Evolutionary conservation across 1,140 invertebrate genomes (phyloP), one percentile per base, ranked within the genome.

Genomic region (Cataglyphis hispanica): DNA sequence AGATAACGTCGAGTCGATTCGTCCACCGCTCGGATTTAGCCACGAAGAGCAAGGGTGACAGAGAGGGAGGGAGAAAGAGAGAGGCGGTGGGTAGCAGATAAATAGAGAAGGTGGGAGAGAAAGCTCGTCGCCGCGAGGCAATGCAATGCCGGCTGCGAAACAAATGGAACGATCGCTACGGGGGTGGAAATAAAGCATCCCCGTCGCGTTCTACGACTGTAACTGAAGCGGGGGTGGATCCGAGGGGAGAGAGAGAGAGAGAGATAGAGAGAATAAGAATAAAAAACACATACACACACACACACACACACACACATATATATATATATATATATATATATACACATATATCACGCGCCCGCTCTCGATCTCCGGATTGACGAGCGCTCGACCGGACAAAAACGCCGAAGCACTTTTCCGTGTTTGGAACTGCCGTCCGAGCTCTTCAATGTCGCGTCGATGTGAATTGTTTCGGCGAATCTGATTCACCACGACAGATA

Each of bases 161-260:
- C 91, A 94, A 94, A 93, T 93, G 90, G 89, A 91, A 91, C 90
- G 91, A 90, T 92, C 91, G 91, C 91, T 87, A 90, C 88, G 90
- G 89, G 91, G 90, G 84, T 92, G 89, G 87, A 92, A 93, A 93
- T 92, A 93, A 93, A 93, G 91, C 91, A 86, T 91, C 77, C 90
- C 86, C 91, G 92, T 93, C 91, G 66, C 78, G 91, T 90, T 89
- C 91, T 90, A 84, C 80, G 85, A 78, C 83, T 83, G 88, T 85
- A 67, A 87, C 50, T 61, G 77, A 72, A 43, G 66, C 75, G 46
- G 37, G 61, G 84, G 50, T 56, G 53, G 63, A 13, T 11, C 67
- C 16, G 27, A n/a, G 13, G 25, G 40, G 13, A 53, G 61, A 58
- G n/a, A 69, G 40, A 61, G 58, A 19, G 69, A 40, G 19, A 40